phyloP scores from a whole-genome alignment of 2,888 invertebrate species.

The Drepana falcataria region DNA sequence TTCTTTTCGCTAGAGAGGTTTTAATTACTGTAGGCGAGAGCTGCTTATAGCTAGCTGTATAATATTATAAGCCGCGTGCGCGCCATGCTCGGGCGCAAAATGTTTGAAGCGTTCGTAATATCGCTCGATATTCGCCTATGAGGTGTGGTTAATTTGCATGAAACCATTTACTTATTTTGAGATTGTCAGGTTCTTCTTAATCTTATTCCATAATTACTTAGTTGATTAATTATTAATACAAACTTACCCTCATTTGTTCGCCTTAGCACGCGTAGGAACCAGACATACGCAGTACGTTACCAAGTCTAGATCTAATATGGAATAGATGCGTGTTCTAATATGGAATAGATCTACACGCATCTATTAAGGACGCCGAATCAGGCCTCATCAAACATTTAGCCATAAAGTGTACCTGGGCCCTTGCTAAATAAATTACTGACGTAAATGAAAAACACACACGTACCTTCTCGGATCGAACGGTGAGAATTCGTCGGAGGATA shows the following conservation, averaged over 20 bases:
- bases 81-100: slow-evolving; percentile 43
- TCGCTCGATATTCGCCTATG: slow-evolving; percentile 40
- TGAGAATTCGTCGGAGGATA: slow-evolving; percentile 68
- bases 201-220: slow-evolving; percentile 11
- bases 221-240: slow-evolving; percentile 10
- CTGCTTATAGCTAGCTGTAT: slow-evolving; percentile 37
- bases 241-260: slow-evolving; percentile 38
- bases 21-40: slow-evolving; percentile 55
- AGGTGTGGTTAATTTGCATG: slow-evolving; percentile 40
- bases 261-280: slow-evolving; percentile 35
- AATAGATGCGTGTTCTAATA: slow-evolving; percentile 40
- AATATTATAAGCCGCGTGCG: slow-evolving; percentile 35
- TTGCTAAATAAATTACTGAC: slow-evolving; percentile 69
- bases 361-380: slow-evolving; percentile 66
- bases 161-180: slow-evolving; percentile 43
- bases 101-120: slow-evolving; percentile 60
- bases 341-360: slow-evolving; percentile 44
- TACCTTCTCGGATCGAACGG: slow-evolving; percentile 50
- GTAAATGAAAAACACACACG: slow-evolving; percentile 74
- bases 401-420: slow-evolving; percentile 53
- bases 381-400: slow-evolving; percentile 74
- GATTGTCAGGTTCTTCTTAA: slow-evolving; percentile 12
- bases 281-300: slow-evolving; percentile 48
- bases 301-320: slow-evolving; percentile 38
- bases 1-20: slow-evolving; percentile 63